These are phyloP conservation scores for Drosophila asahinai DNA, from an alignment of 1,140 invertebrate species.

Conservation along the genomic window DNA sequence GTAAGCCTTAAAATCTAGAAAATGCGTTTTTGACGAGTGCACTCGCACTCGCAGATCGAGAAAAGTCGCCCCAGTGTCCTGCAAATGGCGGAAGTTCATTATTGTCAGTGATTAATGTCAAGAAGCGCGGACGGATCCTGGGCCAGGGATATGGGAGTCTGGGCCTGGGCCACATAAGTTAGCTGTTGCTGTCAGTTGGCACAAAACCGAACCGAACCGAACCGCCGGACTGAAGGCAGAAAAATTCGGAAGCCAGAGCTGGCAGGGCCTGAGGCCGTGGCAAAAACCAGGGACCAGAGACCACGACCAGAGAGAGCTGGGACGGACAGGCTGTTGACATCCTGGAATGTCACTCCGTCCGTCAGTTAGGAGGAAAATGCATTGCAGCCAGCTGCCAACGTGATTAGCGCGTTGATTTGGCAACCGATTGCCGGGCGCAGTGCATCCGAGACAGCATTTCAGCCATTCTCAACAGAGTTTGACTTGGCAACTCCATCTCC, in stretches of 20 bases:
- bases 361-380: constrained; percentile 60
- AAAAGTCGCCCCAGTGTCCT: constrained; percentile 45
- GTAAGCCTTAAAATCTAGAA: not conserved
- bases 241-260: constrained; percentile 23
- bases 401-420: constrained; percentile 81
- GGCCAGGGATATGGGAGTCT: not conserved
- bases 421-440: constrained; percentile 55
- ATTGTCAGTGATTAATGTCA: constrained; percentile 84
- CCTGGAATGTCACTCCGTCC: constrained; percentile 52
- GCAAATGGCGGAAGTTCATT: constrained; percentile 83
- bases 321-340: constrained; percentile 54
- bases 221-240: constrained; percentile 1
- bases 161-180: constrained; percentile 69
- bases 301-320: constrained; percentile 5
- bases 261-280: not conserved
- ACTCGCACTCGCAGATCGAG: constrained; percentile 30
- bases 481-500: constrained; percentile 29
- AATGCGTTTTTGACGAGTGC: constrained; percentile 22
- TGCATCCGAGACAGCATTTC: constrained; percentile 21
- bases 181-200: constrained; percentile 63
- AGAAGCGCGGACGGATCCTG: constrained; percentile 36
- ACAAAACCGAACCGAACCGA: constrained; percentile 6
- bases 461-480: constrained; percentile 35
- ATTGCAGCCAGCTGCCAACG: constrained; percentile 53
- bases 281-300: not conserved